phyloP scores from a whole-genome alignment of 1,140 invertebrate species.

The Cyrtorhinus lividipennis region DNA sequence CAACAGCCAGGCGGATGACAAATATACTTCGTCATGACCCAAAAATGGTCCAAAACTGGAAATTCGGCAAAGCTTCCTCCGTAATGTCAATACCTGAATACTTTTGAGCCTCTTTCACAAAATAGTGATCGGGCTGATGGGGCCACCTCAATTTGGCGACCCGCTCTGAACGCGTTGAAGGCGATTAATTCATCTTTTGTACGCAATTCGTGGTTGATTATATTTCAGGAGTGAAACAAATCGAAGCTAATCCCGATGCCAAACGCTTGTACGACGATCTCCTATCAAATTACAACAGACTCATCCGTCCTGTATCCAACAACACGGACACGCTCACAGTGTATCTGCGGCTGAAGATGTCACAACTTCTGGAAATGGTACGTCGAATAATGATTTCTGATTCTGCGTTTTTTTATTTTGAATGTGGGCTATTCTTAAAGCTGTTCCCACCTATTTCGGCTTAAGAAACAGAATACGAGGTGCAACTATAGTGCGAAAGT shows the following conservation, averaged over 20 bases:
- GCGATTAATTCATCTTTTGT: no score
- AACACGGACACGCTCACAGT: constrained; percentile 88
- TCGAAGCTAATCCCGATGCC: constrained; percentile 75
- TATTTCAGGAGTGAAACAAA: constrained; percentile 34
- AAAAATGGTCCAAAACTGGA: no score
- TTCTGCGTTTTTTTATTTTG: background rate
- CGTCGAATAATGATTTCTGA: constrained; percentile 28
- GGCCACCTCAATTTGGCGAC: no score
- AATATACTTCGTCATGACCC: no score
- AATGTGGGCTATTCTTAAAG: background rate
- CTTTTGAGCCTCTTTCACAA: no score
- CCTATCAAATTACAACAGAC: constrained; percentile 87
- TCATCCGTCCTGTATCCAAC: constrained; percentile 88
- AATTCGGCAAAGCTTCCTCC: no score
- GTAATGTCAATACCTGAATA: no score
- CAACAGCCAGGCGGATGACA: no score
- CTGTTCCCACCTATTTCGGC: background rate
- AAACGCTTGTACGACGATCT: constrained; percentile 85
- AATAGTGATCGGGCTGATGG: no score
- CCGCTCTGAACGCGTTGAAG: no score
- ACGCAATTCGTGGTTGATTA: no score
- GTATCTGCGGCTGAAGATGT: constrained; percentile 77
- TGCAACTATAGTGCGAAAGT: background rate
- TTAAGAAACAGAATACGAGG: background rate
- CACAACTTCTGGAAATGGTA: constrained; percentile 91